Base-by-base conservation (phyloP, 1,140 invertebrate genomes). In the Lordiphosa stackelbergi region DNA sequence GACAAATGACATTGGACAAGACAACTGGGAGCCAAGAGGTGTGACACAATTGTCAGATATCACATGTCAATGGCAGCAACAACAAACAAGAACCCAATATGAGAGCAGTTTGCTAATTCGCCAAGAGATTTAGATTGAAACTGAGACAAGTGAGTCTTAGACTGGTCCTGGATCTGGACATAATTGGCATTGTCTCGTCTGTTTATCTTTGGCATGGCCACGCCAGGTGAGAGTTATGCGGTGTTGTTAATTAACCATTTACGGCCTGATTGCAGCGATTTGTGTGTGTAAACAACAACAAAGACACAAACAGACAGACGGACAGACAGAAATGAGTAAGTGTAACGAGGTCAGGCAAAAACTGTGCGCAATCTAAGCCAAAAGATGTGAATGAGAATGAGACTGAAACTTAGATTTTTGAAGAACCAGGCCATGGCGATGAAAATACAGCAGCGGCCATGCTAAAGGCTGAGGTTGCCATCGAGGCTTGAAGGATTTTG, bases 221-320 rank as follows among this genome's bases (percentile, higher is more conserved):
- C 38, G 48, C 46, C 74, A 79, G 75, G 75, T 79, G 75, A 79
- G 75, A 79, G 75, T 79, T 79, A 79, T 81, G 75, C 75, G 75
- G 47, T 81, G 75, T 71, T 79, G 75, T 79, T 79, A 79, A 79
- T 79, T 79, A 79, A 69, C 75, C 75, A 79, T 79, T 79, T 79
- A 81, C 59, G 75, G 75, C 56, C 66, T 70, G 71, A 75, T 75
- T 74, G 71, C 64, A 69, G 60, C 19, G 64, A 58, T 56, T 34
- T 36, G n/a, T 48, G 24, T 56, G 16, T 53, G 51, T 36, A 5
- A 31, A 38, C 36, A 38, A 38, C 10, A n/a, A 37, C 48, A 11
- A 22, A 43, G 11, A 64, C 9, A 37, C 48, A 11, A 22, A 43
- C 9, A 64, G 24, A 35, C 5, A 40, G 40, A 52, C 31, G 5